Conservation (phyloP, 2,888 invertebrate species). For the Molorchus minor region DNA sequence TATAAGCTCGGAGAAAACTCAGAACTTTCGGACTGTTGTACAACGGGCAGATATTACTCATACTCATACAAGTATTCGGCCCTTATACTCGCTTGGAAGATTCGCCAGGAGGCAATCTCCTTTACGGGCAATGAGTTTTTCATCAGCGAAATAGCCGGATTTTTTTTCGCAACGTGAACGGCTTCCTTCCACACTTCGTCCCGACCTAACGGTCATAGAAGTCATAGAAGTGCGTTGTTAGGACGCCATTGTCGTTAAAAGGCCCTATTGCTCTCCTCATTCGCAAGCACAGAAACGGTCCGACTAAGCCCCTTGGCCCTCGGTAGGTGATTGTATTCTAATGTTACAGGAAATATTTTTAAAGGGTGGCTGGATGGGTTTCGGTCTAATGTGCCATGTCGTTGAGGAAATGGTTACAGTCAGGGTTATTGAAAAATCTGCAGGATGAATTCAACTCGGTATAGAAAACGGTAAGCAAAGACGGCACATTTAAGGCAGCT, state of each 20-base stretch:
- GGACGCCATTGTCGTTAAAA: conserved; percentile 15
- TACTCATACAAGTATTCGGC: too few species aligned
- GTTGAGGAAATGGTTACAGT: too few species aligned
- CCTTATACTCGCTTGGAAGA: conserved; percentile 19
- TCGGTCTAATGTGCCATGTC: background rate
- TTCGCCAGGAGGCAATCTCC: conserved; percentile 20
- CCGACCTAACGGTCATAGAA: conserved; percentile 13
- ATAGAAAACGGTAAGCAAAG: too few species aligned
- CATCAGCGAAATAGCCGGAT: conserved; percentile 23
- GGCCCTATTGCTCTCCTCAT: conserved; percentile 11
- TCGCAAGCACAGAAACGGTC: conserved; percentile 8
- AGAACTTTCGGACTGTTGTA: too few species aligned
- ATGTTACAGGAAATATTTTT: conserved; percentile 19
- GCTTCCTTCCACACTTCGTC: conserved; percentile 18
- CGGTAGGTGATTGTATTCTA: conserved; percentile 21
- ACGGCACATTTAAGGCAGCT: too few species aligned
- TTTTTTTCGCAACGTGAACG: conserved; percentile 18
- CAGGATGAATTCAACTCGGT: too few species aligned
- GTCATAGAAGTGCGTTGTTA: conserved; percentile 11
- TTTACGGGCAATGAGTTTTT: conserved; percentile 24
- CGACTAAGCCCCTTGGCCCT: conserved; percentile 8
- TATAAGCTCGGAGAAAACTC: too few species aligned
- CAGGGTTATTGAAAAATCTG: too few species aligned
- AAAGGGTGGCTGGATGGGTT: background rate
- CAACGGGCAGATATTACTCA: too few species aligned